phyloP scores from a whole-genome alignment of 2,797 vertebrate species.

The Lateolabrax maculatus region DNA sequence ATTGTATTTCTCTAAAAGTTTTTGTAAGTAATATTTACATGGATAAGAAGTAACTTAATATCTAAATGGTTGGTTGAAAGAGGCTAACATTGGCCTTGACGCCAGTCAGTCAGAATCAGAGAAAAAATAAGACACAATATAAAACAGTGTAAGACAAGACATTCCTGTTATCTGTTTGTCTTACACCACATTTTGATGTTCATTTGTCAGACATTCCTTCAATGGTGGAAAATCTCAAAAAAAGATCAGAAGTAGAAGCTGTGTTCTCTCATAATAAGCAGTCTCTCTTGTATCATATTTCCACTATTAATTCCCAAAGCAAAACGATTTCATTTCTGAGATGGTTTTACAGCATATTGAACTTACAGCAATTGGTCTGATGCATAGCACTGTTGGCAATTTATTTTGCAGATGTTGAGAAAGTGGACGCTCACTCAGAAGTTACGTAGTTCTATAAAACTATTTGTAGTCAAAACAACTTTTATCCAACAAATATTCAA shows the following conservation, averaged over 20 bases:
- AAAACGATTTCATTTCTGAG: too few species aligned
- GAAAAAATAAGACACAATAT: conserved; percentile 9
- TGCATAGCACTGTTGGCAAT: neutral
- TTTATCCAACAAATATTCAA: conserved; percentile 7
- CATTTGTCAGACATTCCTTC: neutral
- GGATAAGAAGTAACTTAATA: neutral
- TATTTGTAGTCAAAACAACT: neutral
- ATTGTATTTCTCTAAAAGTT: neutral
- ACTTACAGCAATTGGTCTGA: neutral
- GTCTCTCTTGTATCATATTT: neutral
- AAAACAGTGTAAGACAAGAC: neutral
- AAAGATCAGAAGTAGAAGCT: neutral
- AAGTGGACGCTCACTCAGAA: neutral
- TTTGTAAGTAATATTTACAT: neutral
- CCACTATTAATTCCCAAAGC: too few species aligned
- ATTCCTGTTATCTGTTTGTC: conserved; percentile 3
- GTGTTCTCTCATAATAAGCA: neutral
- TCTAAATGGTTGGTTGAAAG: too few species aligned
- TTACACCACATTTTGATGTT: neutral
- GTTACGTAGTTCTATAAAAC: neutral
- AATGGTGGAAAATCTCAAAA: neutral
- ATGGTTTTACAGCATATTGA: neutral
- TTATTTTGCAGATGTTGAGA: neutral
- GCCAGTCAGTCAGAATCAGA: conserved; percentile 40
- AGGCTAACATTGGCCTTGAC: conserved; percentile 15